phyloP scores from a whole-genome alignment of 2,888 invertebrate genomes.

The Caenorhabditis sp. region DNA sequence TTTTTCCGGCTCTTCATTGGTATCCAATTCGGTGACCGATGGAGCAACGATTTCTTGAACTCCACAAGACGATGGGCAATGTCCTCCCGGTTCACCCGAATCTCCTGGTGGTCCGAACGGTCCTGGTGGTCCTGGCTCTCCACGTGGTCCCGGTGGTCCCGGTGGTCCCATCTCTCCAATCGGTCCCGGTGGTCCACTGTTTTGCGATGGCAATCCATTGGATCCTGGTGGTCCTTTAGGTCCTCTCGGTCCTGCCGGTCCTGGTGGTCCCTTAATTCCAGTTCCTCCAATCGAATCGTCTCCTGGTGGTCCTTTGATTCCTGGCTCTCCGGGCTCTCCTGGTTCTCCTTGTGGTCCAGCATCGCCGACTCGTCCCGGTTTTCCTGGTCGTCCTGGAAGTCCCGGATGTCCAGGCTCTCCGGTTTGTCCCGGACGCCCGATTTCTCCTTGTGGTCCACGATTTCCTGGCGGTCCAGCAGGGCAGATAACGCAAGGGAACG shows the following conservation, averaged over 20 bases:
- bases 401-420: slow-evolving; percentile 66
- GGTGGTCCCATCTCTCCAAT: slow-evolving; percentile 64
- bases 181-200: slow-evolving; percentile 68
- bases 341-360: slow-evolving; percentile 62
- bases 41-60: slow-evolving; percentile 70
- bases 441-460: slow-evolving; percentile 68
- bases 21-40: slow-evolving; percentile 60
- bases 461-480: slow-evolving; percentile 69
- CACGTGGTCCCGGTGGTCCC: slow-evolving; percentile 67
- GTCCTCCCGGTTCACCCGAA: slow-evolving; percentile 68
- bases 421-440: slow-evolving; percentile 61
- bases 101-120: slow-evolving; percentile 69
- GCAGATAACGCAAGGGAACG: slow-evolving; percentile 70
- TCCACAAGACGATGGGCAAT: slow-evolving; percentile 69
- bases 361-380: slow-evolving; percentile 66
- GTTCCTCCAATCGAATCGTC: slow-evolving; percentile 69
- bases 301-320: slow-evolving; percentile 68
- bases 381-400: slow-evolving; percentile 65
- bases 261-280: slow-evolving; percentile 69
- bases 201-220: slow-evolving; percentile 67
- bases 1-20: slow-evolving; percentile 38
- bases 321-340: slow-evolving; percentile 68
- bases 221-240: slow-evolving; percentile 69
- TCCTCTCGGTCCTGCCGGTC: slow-evolving; percentile 67
- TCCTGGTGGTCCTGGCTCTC: slow-evolving; percentile 65